phyloP scores from a whole-genome alignment of 2,888 invertebrate species.

The Pristionchus mayeri region DNA sequence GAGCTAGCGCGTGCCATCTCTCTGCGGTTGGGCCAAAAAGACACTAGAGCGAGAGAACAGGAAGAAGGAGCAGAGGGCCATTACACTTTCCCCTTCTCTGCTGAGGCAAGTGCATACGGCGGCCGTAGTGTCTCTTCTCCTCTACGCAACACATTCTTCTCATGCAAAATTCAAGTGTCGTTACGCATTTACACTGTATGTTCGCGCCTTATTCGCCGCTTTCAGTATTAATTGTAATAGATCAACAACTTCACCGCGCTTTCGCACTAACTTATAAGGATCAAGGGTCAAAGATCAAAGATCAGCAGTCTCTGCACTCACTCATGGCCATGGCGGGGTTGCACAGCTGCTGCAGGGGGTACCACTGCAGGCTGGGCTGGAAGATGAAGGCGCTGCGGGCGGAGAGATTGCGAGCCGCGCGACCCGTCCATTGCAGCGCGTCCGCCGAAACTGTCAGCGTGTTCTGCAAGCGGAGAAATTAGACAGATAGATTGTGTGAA shows the following conservation, averaged over 20 bases:
- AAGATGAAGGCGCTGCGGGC: constrained; percentile 62
- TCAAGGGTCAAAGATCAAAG: background rate
- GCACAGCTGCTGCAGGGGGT: constrained; percentile 59
- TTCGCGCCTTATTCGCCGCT: too few species aligned
- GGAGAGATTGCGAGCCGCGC: constrained; percentile 58
- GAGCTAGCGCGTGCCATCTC: background rate
- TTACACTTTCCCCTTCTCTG: background rate
- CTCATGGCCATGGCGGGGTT: constrained; percentile 62
- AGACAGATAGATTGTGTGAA: too few species aligned
- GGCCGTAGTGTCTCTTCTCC: background rate
- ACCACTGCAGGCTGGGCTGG: constrained; percentile 69
- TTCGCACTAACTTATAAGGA: too few species aligned
- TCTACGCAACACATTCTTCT: background rate
- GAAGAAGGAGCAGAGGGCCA: background rate
- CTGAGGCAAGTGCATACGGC: background rate
- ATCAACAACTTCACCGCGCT: too few species aligned
- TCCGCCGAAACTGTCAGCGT: constrained; percentile 62
- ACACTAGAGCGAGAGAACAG: background rate
- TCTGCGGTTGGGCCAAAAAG: background rate
- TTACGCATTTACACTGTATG: background rate
- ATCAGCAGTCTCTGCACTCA: too few species aligned
- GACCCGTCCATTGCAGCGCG: constrained; percentile 54
- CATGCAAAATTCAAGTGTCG: background rate
- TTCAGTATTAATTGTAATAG: too few species aligned
- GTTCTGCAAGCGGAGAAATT: constrained; percentile 59